These are phyloP conservation scores for Phortica okadai DNA, from an alignment of 2,888 invertebrate genomes.

Conservation along the genomic window DNA sequence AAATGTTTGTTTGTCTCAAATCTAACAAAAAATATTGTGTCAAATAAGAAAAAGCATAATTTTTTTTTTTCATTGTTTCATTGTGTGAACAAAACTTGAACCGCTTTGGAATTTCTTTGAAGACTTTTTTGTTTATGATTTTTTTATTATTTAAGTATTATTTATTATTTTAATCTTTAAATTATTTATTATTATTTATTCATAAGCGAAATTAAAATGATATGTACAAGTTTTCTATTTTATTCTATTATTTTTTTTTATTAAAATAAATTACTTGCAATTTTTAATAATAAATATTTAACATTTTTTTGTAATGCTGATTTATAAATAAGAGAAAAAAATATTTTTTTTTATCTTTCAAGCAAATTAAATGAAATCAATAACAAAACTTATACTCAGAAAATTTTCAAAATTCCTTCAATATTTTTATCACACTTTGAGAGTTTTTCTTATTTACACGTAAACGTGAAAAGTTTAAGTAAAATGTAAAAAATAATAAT, in stretches of 20 bases:
- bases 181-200: neutral
- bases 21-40: too few species aligned
- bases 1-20: neutral
- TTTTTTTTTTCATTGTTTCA: neutral
- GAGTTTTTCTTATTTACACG: slow-evolving; percentile 63
- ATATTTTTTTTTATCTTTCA: too few species aligned
- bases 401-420: slow-evolving; percentile 45
- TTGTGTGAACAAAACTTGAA: neutral
- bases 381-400: too few species aligned
- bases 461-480: neutral
- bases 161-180: too few species aligned
- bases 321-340: too few species aligned
- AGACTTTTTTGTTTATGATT: neutral
- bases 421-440: slow-evolving; percentile 37
- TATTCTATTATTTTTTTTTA: slow-evolving; percentile 12
- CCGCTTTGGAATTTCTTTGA: neutral
- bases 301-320: too few species aligned
- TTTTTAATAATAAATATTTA: too few species aligned
- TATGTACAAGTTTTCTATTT: neutral
- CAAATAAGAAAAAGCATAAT: slow-evolving; percentile 8
- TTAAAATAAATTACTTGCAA: too few species aligned
- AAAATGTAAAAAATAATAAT: neutral
- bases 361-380: too few species aligned
- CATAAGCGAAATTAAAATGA: neutral
- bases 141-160: neutral